A percentile compares a stretch with the other conserved stretches of the same genome.
phyloP scores from a whole-genome alignment of 1,140 invertebrate genomes.

The Latrodectus geometricus region DNA sequence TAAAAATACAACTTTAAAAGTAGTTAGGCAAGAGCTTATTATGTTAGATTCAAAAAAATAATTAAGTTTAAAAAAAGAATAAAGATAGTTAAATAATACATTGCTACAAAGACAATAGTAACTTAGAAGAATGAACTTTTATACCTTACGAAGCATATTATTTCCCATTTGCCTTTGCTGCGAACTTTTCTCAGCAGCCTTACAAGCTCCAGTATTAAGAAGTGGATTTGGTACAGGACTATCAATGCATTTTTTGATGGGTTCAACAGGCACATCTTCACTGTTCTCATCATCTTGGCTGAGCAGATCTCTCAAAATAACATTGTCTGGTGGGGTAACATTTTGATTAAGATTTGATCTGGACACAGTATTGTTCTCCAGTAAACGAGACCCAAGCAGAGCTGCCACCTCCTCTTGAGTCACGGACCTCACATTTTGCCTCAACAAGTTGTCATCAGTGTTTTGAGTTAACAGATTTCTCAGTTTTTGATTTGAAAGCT shows the following conservation, averaged over 20 bases:
- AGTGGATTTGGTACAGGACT: slow-evolving; percentile 44
- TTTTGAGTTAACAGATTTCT: slow-evolving; percentile 65
- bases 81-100: too few relatives aligned
- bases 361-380: slow-evolving; percentile 5
- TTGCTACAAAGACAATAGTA: too few relatives aligned
- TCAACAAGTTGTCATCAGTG: neutral
- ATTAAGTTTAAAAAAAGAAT: too few relatives aligned
- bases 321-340: slow-evolving; percentile 32
- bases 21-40: too few relatives aligned
- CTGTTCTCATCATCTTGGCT: slow-evolving; percentile 60
- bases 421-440: neutral
- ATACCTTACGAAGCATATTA: slow-evolving; percentile 58
- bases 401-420: slow-evolving; percentile 40
- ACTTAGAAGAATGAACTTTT: neutral
- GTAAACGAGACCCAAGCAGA: slow-evolving; percentile 8
- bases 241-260: slow-evolving; percentile 12
- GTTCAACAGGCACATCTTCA: slow-evolving; percentile 36
- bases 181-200: slow-evolving; percentile 26
- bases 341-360: neutral
- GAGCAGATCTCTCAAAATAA: slow-evolving; percentile 63
- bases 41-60: too few relatives aligned
- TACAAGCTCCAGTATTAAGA: slow-evolving; percentile 34
- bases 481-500: slow-evolving; percentile 62
- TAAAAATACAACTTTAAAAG: too few relatives aligned
- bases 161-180: slow-evolving; percentile 38